phyloP scores from a whole-genome alignment of 2,888 invertebrate genomes.

The Drosophila multiciliata region DNA sequence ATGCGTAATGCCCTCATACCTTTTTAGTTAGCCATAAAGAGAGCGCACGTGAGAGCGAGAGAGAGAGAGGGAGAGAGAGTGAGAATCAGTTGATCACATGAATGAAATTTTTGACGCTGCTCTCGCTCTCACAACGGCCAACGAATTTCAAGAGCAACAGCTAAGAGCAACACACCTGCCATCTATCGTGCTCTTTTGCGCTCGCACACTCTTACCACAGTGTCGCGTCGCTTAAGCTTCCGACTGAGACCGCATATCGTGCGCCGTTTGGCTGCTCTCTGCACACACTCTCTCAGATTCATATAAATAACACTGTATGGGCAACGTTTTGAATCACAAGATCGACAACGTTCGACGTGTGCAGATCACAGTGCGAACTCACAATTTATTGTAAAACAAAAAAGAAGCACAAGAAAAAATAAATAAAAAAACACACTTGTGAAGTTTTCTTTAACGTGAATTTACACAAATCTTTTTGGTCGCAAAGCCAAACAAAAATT shows the following conservation, averaged over 20 bases:
- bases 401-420: constrained; percentile 1
- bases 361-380: constrained; percentile 57
- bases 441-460: constrained; percentile 33
- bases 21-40: constrained; percentile 29
- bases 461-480: constrained; percentile 32
- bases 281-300: constrained; percentile 43
- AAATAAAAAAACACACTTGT: constrained; percentile 19
- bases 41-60: constrained; percentile 34
- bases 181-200: constrained; percentile 62
- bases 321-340: constrained; percentile 84
- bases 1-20: constrained; percentile 56
- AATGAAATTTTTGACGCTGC: constrained; percentile 58
- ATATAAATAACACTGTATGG: constrained; percentile 63
- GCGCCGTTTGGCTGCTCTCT: constrained; percentile 18
- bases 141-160: constrained; percentile 55
- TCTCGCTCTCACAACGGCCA: constrained; percentile 30
- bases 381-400: constrained; percentile 27
- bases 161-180: constrained; percentile 73
- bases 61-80: constrained; percentile 20
- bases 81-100: constrained; percentile 45
- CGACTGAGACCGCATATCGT: constrained; percentile 62
- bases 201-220: constrained; percentile 37
- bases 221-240: constrained; percentile 81
- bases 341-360: constrained; percentile 84
- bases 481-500: constrained; percentile 38